Base-by-base conservation (phyloP, 2,113 vertebrate genomes). In the Semnornis frantzii region DNA sequence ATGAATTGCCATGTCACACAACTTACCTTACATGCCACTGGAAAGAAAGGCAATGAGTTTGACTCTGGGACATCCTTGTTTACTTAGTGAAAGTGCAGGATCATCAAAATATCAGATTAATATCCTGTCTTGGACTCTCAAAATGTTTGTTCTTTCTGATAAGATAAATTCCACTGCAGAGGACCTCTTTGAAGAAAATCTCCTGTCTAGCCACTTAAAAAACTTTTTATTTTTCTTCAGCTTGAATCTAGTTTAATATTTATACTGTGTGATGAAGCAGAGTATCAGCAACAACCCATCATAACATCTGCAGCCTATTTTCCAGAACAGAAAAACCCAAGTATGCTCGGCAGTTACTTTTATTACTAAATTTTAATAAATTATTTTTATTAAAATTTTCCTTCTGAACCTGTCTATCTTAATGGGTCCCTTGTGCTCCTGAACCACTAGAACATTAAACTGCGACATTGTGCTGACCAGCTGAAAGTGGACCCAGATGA, bases 181-280 rank as follows among this genome's bases (percentile, higher is more conserved):
- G 44, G 30, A 92, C 71, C 46, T 88, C 92, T 97, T 96, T 95
- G 81, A 96, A 96, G 94, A 92, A 95, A 97, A 97, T 90, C 66
- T 96, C 78, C 85, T 76, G 90, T 97, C 97, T 97, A 95, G 96
- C 73, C 85, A 89, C 85, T 96, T 88, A 13, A 9, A 85, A 93
- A 89, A 65, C 33, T 62, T 92, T 60, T 66, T 69, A 42, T 75
- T 96, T 85, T 78, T 62, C 64, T 89, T 95, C 58, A 74, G 52
- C 33, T 33, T 31, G 23, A 63, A 59, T 89, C 72, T 83, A 60
- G 71, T 86, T 92, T 82, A 87, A 91, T 96, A 96, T 95, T 96
- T 95, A 78, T 64, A 88, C 71, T 93, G 19, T 72, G 30, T 54
- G 46, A 91, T 65, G 39, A 93, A 90, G 52, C 28, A 44, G 55